These are phyloP conservation scores for Ptyas mucosa DNA, from an alignment of 2,113 vertebrate genomes.

Conservation along the genomic window DNA sequence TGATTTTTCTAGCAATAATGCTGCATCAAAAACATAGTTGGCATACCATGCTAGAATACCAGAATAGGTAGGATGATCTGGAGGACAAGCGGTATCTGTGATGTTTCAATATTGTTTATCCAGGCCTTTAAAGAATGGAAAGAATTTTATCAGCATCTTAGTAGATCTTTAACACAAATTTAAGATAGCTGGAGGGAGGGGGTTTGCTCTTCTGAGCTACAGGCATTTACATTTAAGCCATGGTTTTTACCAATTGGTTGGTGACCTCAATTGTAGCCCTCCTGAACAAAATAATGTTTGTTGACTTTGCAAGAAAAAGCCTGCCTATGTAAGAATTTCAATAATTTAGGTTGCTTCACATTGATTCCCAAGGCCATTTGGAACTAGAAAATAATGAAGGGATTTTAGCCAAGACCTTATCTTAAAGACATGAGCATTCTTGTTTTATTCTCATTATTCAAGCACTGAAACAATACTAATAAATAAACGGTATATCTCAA, in stretches of 20 bases:
- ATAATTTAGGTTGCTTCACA: slow-evolving; percentile 29
- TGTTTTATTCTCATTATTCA: slow-evolving; percentile 14
- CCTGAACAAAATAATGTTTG: slow-evolving; percentile 38
- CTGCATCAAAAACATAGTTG: slow-evolving; percentile 10
- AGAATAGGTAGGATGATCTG: slow-evolving; percentile 8
- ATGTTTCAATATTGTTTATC: slow-evolving; percentile 13
- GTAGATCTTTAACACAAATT: slow-evolving; percentile 34
- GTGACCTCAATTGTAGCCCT: neutral
- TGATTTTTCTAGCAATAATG: neutral
- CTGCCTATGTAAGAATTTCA: slow-evolving; percentile 33
- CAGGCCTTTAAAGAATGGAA: slow-evolving; percentile 47
- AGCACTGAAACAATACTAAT: neutral
- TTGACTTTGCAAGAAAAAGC: slow-evolving; percentile 44
- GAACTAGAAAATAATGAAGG: slow-evolving; percentile 24
- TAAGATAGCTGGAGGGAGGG: slow-evolving; percentile 40
- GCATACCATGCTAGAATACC: neutral
- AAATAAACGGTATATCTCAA: neutral
- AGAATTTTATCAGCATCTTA: slow-evolving; percentile 58
- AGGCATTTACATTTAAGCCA: slow-evolving; percentile 14
- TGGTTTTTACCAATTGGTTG: slow-evolving; percentile 36
- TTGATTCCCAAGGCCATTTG: slow-evolving; percentile 43
- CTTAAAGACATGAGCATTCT: neutral
- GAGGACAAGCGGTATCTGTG: slow-evolving; percentile 13
- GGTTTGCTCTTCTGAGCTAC: slow-evolving; percentile 40
- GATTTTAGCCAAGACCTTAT: slow-evolving; percentile 30